phyloP scores from a whole-genome alignment of 2,113 vertebrate genomes.

The Dicentrarchus labrax region DNA sequence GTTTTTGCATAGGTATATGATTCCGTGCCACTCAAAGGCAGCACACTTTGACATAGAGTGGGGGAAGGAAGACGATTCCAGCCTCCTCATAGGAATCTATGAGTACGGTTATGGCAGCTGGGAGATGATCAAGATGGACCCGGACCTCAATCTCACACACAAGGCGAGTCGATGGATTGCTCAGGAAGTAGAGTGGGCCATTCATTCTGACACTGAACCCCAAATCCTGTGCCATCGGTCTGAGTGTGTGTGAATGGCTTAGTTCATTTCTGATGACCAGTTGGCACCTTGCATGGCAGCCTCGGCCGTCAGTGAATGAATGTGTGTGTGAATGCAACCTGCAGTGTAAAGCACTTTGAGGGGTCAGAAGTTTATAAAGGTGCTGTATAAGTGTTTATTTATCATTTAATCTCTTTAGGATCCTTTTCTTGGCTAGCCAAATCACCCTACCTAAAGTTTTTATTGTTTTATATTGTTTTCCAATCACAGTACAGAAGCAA shows the following conservation, averaged over 20 bases:
- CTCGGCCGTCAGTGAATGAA: too few relatives aligned
- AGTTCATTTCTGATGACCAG: too few relatives aligned
- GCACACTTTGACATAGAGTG: slow-evolving; percentile 99
- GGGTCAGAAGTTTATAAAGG: too few relatives aligned
- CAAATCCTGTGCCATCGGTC: too few relatives aligned
- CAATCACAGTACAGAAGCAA: background rate
- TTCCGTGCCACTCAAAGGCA: slow-evolving; percentile 96
- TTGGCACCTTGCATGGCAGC: too few relatives aligned
- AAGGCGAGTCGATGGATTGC: slow-evolving; percentile 85
- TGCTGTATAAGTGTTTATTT: too few relatives aligned
- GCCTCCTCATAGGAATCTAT: slow-evolving; percentile 97
- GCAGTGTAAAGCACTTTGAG: too few relatives aligned
- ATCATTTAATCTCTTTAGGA: too few relatives aligned
- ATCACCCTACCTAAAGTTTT: background rate
- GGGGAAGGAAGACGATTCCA: slow-evolving; percentile 98
- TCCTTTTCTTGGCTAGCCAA: background rate
- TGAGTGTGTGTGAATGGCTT: too few relatives aligned
- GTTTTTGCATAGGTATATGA: slow-evolving; percentile 88
- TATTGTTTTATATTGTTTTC: background rate
- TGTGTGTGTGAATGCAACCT: too few relatives aligned
- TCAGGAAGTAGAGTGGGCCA: too few relatives aligned
- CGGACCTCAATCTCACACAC: slow-evolving; percentile 97
- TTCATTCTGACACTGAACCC: too few relatives aligned
- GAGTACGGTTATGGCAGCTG: slow-evolving; percentile 99
- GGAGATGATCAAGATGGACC: slow-evolving; percentile 99